Conservation (phyloP, 2,797 vertebrate genomes). For the Sebastiscus albofasciatus region DNA sequence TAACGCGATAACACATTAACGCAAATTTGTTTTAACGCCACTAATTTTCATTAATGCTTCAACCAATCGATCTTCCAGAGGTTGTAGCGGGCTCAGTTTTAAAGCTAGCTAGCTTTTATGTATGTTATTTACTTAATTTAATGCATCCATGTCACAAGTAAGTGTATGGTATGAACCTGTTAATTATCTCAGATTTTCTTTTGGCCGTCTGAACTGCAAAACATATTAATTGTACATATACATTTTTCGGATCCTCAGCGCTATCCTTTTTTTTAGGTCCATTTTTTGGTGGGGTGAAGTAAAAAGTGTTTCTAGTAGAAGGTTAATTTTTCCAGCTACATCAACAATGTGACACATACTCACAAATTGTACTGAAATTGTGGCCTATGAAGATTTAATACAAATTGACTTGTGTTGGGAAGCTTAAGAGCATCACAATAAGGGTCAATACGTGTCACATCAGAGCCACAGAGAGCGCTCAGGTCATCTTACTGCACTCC, state of each 20-base stretch:
- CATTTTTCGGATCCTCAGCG: neutral
- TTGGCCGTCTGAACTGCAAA: neutral
- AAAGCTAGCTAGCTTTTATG: too few species aligned
- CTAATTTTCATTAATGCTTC: too few species aligned
- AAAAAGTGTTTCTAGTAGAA: neutral
- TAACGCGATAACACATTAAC: too few species aligned
- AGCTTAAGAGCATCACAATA: neutral
- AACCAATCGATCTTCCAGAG: too few species aligned
- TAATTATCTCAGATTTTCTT: neutral
- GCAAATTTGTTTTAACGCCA: too few species aligned
- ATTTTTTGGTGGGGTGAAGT: neutral
- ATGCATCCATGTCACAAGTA: too few species aligned
- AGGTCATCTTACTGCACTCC: neutral
- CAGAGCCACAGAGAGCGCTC: neutral
- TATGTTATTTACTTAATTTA: too few species aligned
- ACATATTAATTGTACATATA: neutral
- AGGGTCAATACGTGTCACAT: neutral
- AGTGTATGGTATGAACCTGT: too few species aligned
- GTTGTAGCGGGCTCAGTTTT: too few species aligned
- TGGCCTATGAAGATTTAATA: neutral
- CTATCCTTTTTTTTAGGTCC: too few species aligned
- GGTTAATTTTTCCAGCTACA: neutral
- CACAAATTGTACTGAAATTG: neutral
- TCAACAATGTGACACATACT: neutral
- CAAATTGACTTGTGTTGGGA: neutral